Percentiles rank a stretch among this genome's conserved stretches.
These are phyloP conservation scores for Arrhamphus sclerolepis DNA, from an alignment of 2,797 vertebrate species.

Conservation along the genomic window DNA sequence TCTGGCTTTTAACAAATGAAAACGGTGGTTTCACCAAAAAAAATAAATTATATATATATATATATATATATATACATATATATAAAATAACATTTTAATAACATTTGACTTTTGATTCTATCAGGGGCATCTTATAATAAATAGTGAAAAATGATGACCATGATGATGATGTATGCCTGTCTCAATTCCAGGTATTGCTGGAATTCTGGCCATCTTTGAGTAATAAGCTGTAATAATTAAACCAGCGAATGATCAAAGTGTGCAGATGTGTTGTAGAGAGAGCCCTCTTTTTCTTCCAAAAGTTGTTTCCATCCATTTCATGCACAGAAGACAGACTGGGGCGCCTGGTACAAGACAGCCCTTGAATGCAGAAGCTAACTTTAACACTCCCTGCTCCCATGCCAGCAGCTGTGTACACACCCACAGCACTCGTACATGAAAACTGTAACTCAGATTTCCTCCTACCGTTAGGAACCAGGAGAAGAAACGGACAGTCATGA, in stretches of 20 bases:
- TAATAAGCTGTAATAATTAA: not conserved
- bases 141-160: too few species aligned
- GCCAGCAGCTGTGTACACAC: conserved; percentile 16
- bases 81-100: too few species aligned
- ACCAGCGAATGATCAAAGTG: too few species aligned
- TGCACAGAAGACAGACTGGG: conserved; percentile 22
- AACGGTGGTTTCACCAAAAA: too few species aligned
- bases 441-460: conserved; percentile 56
- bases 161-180: too few species aligned
- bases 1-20: too few species aligned
- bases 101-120: too few species aligned
- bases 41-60: too few species aligned
- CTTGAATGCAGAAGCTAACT: conserved; percentile 65
- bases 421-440: conserved; percentile 5
- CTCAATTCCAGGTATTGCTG: too few species aligned
- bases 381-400: conserved; percentile 53
- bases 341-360: conserved; percentile 35
- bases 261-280: too few species aligned
- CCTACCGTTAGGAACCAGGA: conserved; percentile 35
- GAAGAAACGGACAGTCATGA: conserved; percentile 35
- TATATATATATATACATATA: too few species aligned
- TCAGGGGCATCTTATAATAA: too few species aligned
- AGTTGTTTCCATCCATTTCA: conserved; percentile 18
- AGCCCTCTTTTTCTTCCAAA: conserved; percentile 26
- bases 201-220: not conserved